Evolutionary conservation across 2,113 vertebrate species (phyloP).

Genomic region (Scomber japonicus): DNA sequence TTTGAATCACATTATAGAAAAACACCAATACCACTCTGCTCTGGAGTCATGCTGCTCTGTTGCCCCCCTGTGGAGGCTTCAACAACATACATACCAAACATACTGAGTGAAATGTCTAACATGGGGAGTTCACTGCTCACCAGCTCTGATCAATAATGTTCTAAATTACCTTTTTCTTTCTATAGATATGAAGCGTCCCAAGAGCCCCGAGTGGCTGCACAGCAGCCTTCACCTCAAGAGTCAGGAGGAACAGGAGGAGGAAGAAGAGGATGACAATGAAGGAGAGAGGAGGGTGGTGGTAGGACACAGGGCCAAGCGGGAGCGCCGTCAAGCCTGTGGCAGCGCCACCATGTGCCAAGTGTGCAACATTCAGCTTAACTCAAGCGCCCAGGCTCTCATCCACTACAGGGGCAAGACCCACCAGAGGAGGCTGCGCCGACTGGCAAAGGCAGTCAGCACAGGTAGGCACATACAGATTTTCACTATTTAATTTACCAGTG

Average conservation of each 20-base stretch:
- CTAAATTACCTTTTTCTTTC: neutral
- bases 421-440: slow-evolving; percentile 93
- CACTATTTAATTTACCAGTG: neutral
- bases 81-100: slow-evolving; percentile 23
- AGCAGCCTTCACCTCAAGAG: slow-evolving; percentile 41
- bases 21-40: neutral
- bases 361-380: slow-evolving; percentile 97
- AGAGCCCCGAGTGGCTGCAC: slow-evolving; percentile 82
- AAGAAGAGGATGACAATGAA: slow-evolving; percentile 47
- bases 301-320: slow-evolving; percentile 86
- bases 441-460: slow-evolving; percentile 84
- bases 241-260: slow-evolving; percentile 48
- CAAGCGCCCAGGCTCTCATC: slow-evolving; percentile 94
- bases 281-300: slow-evolving; percentile 61
- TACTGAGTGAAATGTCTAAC: neutral
- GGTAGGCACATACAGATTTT: slow-evolving; percentile 78
- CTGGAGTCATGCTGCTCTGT: slow-evolving; percentile 58
- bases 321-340: slow-evolving; percentile 86
- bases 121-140: neutral
- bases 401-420: slow-evolving; percentile 97
- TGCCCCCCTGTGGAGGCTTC: slow-evolving; percentile 78
- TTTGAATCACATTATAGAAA: slow-evolving; percentile 14
- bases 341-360: slow-evolving; percentile 92
- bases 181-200: slow-evolving; percentile 90
- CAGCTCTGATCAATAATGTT: neutral